Conservation (phyloP, 2,797 vertebrate genomes). For the Smutsia temminckii region DNA sequence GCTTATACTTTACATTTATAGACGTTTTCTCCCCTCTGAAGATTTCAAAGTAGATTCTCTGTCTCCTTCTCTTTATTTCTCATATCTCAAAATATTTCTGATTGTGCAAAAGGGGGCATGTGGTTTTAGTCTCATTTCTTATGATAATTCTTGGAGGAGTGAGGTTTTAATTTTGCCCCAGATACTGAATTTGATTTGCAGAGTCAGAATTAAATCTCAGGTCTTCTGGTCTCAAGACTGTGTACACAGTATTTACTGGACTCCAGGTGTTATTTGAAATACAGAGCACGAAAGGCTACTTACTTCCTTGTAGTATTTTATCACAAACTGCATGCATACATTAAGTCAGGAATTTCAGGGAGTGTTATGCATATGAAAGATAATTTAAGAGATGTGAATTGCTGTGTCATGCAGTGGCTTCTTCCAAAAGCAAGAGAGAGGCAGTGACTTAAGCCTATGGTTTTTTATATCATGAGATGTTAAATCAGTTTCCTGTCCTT, state of each 20-base stretch:
- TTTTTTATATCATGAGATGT: conserved; percentile 6
- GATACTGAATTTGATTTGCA: not conserved
- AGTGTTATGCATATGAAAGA: not conserved
- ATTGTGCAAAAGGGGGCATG: not conserved
- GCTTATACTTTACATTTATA: not conserved
- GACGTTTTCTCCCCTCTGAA: not conserved
- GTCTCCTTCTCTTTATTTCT: not conserved
- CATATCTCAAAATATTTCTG: not conserved
- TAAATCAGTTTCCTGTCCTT: conserved; percentile 5
- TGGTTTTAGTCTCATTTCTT: not conserved
- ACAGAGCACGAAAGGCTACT: not conserved
- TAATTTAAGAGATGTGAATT: conserved; percentile 15
- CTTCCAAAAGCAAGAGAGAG: conserved; percentile 12
- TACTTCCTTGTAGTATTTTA: conserved; percentile 39
- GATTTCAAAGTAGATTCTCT: not conserved
- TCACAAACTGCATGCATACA: not conserved
- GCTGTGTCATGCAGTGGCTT: not conserved
- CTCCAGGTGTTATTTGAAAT: conserved; percentile 31
- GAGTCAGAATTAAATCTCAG: not conserved
- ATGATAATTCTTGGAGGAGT: not conserved
- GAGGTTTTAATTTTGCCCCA: not conserved
- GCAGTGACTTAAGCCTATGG: not conserved
- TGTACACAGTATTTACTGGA: not conserved
- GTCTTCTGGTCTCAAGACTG: not conserved
- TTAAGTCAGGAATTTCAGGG: conserved; percentile 25